A percentile compares a stretch with the other conserved stretches of the same genome.
Evolutionary conservation across 2,888 invertebrate species (phyloP).

Genomic region (Creontiades dilutus): DNA sequence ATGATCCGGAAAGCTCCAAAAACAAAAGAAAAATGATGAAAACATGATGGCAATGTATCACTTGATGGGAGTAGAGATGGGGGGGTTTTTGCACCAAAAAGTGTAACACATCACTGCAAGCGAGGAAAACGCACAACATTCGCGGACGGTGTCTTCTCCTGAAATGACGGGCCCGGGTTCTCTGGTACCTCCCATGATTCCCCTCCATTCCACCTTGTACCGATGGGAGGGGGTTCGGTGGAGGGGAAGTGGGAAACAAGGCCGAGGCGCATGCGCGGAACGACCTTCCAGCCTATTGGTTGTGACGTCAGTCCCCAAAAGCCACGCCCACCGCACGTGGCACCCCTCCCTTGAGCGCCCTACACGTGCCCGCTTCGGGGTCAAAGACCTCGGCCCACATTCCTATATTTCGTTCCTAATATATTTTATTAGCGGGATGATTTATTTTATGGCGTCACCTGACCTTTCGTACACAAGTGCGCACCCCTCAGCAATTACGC

Average conservation of each 20-base stretch:
- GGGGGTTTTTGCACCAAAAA: slow-evolving; percentile 29
- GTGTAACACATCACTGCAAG: neutral
- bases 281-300: slow-evolving; percentile 52
- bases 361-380: slow-evolving; percentile 66
- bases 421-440: slow-evolving; percentile 45
- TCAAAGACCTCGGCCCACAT: slow-evolving; percentile 72
- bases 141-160: slow-evolving; percentile 35
- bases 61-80: neutral
- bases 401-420: slow-evolving; percentile 64
- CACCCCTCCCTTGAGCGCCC: slow-evolving; percentile 50
- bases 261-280: slow-evolving; percentile 60
- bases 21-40: slow-evolving; percentile 36
- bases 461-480: neutral
- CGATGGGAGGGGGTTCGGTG: neutral
- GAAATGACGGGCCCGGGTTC: slow-evolving; percentile 40
- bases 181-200: slow-evolving; percentile 48
- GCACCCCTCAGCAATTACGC: neutral
- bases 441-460: slow-evolving; percentile 55
- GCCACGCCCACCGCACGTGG: slow-evolving; percentile 64
- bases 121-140: slow-evolving; percentile 36
- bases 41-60: slow-evolving; percentile 19
- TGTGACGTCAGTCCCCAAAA: slow-evolving; percentile 63
- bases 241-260: slow-evolving; percentile 39
- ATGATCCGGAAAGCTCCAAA: slow-evolving; percentile 36
- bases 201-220: slow-evolving; percentile 34